These are phyloP conservation scores for Hydra vulgaris DNA, from an alignment of 30 jellyfish, hydroid and myxozoan species.

Conservation along the genomic window DNA sequence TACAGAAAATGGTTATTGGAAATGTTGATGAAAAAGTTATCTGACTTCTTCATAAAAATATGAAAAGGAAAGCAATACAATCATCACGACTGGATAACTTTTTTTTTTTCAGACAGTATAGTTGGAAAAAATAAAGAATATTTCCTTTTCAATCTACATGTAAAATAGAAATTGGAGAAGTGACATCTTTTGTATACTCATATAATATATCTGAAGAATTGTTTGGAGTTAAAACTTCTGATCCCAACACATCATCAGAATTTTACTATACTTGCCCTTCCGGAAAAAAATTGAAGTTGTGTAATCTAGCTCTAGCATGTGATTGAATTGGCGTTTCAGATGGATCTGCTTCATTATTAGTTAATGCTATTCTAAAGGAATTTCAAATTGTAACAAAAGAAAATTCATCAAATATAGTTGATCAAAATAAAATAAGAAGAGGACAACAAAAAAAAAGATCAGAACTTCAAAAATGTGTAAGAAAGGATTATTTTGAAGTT, in stretches of 20 bases:
- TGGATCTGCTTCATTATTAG: background rate
- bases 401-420: background rate
- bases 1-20: too few relatives aligned
- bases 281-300: background rate
- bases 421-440: background rate
- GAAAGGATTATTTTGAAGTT: background rate
- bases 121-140: background rate
- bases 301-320: background rate
- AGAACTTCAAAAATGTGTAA: background rate
- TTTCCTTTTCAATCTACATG: background rate
- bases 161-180: background rate
- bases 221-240: background rate
- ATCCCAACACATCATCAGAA: background rate
- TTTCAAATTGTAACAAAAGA: background rate
- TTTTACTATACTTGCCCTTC: background rate
- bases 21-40: too few relatives aligned
- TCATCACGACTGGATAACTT: too few relatives aligned
- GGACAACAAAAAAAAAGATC: background rate
- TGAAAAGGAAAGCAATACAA: too few relatives aligned
- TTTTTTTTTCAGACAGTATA: too few relatives aligned
- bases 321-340: background rate
- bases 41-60: too few relatives aligned
- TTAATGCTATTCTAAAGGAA: background rate
- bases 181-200: background rate
- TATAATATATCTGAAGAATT: background rate